These are phyloP conservation scores for Mycetomoellerius zeteki DNA, from an alignment of 1,140 invertebrate genomes.

Conservation along the genomic window DNA sequence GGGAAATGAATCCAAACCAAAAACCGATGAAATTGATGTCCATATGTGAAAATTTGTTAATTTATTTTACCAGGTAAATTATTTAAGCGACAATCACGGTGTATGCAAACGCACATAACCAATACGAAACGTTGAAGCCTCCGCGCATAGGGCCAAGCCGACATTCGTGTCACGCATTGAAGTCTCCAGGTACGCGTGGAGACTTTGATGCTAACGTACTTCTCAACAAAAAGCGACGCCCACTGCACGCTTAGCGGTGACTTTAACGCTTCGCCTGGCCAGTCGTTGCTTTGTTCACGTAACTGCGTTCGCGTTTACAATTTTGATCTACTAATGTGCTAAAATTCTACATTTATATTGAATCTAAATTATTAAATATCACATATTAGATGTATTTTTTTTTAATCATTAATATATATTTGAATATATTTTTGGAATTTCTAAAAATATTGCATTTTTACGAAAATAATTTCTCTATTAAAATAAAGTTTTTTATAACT, in stretches of 20 bases:
- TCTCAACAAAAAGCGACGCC: slow-evolving; percentile 24
- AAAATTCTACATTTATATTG: not conserved
- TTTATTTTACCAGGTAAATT: not conserved
- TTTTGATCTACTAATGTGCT: not conserved
- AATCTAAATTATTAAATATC: not conserved
- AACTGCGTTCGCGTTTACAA: not conserved
- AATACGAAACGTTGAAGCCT: not conserved
- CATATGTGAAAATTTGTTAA: not conserved
- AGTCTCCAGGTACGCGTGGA: slow-evolving; percentile 5
- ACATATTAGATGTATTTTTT: not conserved
- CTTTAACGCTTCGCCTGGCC: slow-evolving; percentile 10
- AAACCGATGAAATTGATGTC: too few relatives aligned
- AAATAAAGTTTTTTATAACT: not conserved
- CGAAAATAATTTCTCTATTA: not conserved
- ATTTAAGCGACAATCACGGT: slow-evolving; percentile 5
- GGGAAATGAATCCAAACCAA: too few relatives aligned
- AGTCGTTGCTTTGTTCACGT: not conserved
- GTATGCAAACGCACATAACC: not conserved
- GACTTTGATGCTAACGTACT: slow-evolving; percentile 8
- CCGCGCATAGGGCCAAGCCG: too few relatives aligned
- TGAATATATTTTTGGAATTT: not conserved
- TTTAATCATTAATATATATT: not conserved
- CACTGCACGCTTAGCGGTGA: not conserved
- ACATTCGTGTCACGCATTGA: not conserved
- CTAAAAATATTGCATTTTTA: not conserved